Evolutionary conservation across 2,888 invertebrate species (phyloP).

Genomic region (Spodoptera littoralis): DNA sequence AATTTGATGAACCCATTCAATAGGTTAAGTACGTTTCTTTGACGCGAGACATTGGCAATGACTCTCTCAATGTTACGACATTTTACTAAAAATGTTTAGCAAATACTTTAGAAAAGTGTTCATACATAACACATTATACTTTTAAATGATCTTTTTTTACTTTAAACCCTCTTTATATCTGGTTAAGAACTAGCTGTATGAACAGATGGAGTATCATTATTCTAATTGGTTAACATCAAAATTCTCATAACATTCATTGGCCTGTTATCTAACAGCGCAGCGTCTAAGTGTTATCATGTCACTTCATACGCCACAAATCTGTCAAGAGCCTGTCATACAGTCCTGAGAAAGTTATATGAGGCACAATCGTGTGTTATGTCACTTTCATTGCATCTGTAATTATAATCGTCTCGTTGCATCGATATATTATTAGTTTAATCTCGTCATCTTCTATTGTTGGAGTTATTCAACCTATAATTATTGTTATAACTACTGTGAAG

Average conservation of each 20-base stretch:
- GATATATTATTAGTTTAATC: conserved; percentile 22
- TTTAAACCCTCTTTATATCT: too few species aligned
- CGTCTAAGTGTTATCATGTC: conserved; percentile 47
- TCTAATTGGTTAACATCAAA: too few species aligned
- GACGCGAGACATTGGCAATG: conserved; percentile 10
- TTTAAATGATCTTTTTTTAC: too few species aligned
- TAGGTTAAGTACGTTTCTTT: conserved; percentile 18
- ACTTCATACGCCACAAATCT: conserved; percentile 45
- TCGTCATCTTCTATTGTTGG: conserved; percentile 14
- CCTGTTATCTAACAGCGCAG: conserved; percentile 46
- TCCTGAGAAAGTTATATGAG: conserved; percentile 57
- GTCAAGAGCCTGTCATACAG: conserved; percentile 52
- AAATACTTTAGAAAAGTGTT: too few species aligned
- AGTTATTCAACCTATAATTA: conserved; percentile 7
- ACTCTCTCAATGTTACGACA: background rate
- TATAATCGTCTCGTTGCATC: conserved; percentile 32
- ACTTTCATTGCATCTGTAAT: conserved; percentile 43
- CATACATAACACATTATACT: too few species aligned
- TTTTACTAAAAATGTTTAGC: too few species aligned
- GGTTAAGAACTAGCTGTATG: too few species aligned
- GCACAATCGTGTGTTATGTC: conserved; percentile 48
- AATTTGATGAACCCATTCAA: conserved; percentile 12
- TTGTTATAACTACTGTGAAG: too few species aligned
- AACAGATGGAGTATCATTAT: too few species aligned
- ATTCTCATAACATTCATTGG: background rate